Evolutionary conservation across 2,888 invertebrate species (phyloP).

Genomic region (Campopleginae sp.): DNA sequence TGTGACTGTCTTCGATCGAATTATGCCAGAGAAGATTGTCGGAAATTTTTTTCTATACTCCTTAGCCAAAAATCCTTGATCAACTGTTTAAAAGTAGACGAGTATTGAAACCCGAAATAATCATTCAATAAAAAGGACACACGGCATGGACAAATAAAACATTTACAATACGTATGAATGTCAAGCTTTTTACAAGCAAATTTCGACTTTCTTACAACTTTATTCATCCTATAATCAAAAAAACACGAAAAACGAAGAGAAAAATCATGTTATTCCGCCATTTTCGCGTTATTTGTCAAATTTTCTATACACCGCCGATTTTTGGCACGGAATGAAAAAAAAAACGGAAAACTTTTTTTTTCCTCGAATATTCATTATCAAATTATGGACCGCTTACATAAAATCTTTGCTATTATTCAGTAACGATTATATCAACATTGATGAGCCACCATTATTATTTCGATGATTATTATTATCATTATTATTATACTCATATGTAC

Average conservation of each 20-base stretch:
- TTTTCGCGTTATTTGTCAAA: constrained; percentile 48
- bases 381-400: constrained; percentile 76
- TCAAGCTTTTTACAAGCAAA: constrained; percentile 62
- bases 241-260: constrained; percentile 4
- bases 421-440: constrained; percentile 75
- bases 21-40: constrained; percentile 18
- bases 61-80: constrained; percentile 54
- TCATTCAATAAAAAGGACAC: constrained; percentile 13
- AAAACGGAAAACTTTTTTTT: background rate
- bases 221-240: constrained; percentile 34
- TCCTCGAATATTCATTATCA: constrained; percentile 40
- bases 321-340: constrained; percentile 29
- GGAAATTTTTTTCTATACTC: constrained; percentile 54
- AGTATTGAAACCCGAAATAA: constrained; percentile 44
- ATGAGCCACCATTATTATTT: constrained; percentile 71
- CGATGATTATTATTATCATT: constrained; percentile 65
- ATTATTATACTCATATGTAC: constrained; percentile 76
- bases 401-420: constrained; percentile 78
- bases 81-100: constrained; percentile 44
- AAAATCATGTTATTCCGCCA: constrained; percentile 36
- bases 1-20: constrained; percentile 55
- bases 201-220: constrained; percentile 59
- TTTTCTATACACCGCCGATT: constrained; percentile 25
- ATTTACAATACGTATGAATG: constrained; percentile 59
- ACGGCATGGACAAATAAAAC: constrained; percentile 44